Conservation (phyloP, 2,113 vertebrate species). For the Sinocyclocheilus anophthalmus region DNA sequence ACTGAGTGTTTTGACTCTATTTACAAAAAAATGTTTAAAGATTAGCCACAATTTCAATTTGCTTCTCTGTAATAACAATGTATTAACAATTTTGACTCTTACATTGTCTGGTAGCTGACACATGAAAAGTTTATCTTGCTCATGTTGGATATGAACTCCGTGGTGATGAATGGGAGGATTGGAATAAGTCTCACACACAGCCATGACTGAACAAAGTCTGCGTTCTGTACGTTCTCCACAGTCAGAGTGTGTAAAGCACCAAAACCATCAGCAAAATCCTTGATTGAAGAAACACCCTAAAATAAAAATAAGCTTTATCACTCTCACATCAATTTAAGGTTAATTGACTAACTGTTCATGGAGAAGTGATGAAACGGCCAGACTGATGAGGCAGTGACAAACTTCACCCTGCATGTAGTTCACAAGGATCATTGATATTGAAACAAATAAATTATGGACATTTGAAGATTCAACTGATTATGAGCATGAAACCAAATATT, state of each 20-base stretch:
- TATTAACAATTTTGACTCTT: background rate
- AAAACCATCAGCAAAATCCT: background rate
- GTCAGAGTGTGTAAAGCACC: slow-evolving; percentile 1
- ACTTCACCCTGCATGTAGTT: background rate
- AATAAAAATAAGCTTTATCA: background rate
- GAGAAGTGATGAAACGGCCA: background rate
- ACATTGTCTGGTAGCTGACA: slow-evolving; percentile 35
- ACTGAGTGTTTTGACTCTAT: background rate
- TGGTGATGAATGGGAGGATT: slow-evolving; percentile 14
- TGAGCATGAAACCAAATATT: too few species aligned
- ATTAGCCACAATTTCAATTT: background rate
- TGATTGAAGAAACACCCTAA: background rate
- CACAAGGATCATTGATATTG: too few species aligned
- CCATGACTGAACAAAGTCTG: slow-evolving; percentile 30
- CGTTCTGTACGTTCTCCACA: slow-evolving; percentile 1
- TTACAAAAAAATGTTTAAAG: background rate
- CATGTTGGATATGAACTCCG: slow-evolving; percentile 7
- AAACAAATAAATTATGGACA: too few species aligned
- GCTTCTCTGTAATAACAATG: background rate
- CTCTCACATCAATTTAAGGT: too few species aligned
- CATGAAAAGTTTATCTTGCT: slow-evolving; percentile 33
- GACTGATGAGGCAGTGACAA: background rate
- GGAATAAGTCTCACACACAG: slow-evolving; percentile 14
- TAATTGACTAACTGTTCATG: background rate
- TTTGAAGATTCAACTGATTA: too few species aligned